Percentiles rank a stretch among this genome's conserved stretches.
Evolutionary conservation across 1,140 invertebrate species (phyloP).

Genomic region (Hormaphis cornu): DNA sequence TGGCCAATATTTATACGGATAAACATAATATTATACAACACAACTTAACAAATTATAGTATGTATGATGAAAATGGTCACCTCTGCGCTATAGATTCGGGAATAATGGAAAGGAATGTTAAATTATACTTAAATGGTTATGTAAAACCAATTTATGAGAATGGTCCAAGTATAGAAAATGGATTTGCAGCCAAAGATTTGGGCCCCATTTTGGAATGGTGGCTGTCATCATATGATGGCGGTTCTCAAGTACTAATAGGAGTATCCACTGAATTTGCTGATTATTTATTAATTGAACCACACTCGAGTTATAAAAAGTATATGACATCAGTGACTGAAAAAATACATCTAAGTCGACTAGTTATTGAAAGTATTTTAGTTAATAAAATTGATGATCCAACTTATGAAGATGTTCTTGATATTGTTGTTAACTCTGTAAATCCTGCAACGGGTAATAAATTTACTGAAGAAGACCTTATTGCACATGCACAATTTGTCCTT

Average conservation of each 20-base stretch:
- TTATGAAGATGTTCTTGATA: constrained; percentile 62
- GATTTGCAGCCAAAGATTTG: constrained; percentile 69
- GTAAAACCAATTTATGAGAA: constrained; percentile 75
- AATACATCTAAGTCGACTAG: constrained; percentile 67
- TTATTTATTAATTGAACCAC: constrained; percentile 69
- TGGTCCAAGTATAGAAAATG: constrained; percentile 58
- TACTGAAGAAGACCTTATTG: constrained; percentile 66
- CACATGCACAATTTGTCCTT: constrained; percentile 74
- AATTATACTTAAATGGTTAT: constrained; percentile 69
- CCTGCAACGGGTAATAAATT: constrained; percentile 53
- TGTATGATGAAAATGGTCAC: constrained; percentile 74
- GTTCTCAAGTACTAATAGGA: constrained; percentile 62
- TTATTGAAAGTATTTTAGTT: constrained; percentile 68
- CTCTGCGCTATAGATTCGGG: constrained; percentile 70
- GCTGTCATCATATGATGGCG: constrained; percentile 72
- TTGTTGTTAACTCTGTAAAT: constrained; percentile 48
- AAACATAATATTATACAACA: not conserved
- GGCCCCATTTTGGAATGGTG: constrained; percentile 84
- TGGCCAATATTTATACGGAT: not conserved
- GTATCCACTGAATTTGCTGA: constrained; percentile 71
- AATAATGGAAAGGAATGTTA: constrained; percentile 65
- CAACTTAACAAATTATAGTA: constrained; percentile 44
- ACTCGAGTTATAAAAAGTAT: constrained; percentile 57
- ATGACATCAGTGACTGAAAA: constrained; percentile 66
- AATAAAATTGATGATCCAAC: constrained; percentile 59